phyloP scores from a whole-genome alignment of 2,113 vertebrate species.

The Sinocyclocheilus grahami region DNA sequence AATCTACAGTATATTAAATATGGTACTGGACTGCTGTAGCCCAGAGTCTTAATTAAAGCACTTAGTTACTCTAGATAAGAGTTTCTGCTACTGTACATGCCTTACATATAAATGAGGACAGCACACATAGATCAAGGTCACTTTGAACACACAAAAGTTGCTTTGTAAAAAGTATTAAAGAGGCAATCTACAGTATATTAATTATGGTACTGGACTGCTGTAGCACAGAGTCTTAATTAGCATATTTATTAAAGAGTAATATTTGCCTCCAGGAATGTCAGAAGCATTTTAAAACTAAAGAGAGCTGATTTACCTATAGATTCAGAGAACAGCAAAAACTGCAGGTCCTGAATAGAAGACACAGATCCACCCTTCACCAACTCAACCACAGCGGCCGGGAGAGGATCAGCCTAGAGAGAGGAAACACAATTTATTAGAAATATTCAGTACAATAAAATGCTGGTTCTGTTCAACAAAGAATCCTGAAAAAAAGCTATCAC shows the following conservation, averaged over 20 bases:
- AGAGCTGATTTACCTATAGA: conserved; percentile 90
- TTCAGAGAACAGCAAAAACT: conserved; percentile 88
- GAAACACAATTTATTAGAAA: conserved; percentile 13
- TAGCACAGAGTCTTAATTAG: neutral
- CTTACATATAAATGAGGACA: neutral
- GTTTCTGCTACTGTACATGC: neutral
- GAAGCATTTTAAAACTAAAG: neutral
- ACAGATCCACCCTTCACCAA: conserved; percentile 88
- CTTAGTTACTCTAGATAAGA: neutral
- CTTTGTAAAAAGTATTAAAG: neutral
- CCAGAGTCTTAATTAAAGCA: neutral
- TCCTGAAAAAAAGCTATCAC: neutral
- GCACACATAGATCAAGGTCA: conserved; percentile 16
- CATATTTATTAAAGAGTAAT: neutral
- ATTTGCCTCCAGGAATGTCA: neutral
- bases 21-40: neutral
- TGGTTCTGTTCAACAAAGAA: neutral
- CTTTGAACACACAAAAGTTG: neutral
- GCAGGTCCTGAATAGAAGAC: conserved; percentile 89
- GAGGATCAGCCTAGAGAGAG: conserved; percentile 83
- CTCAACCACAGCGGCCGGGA: conserved; percentile 92
- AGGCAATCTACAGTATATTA: neutral
- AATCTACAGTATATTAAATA: neutral
- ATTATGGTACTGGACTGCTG: neutral
- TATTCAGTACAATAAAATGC: neutral